Evolutionary conservation across 2,888 invertebrate species (phyloP).

Genomic region (Pardosa pseudoannulata): DNA sequence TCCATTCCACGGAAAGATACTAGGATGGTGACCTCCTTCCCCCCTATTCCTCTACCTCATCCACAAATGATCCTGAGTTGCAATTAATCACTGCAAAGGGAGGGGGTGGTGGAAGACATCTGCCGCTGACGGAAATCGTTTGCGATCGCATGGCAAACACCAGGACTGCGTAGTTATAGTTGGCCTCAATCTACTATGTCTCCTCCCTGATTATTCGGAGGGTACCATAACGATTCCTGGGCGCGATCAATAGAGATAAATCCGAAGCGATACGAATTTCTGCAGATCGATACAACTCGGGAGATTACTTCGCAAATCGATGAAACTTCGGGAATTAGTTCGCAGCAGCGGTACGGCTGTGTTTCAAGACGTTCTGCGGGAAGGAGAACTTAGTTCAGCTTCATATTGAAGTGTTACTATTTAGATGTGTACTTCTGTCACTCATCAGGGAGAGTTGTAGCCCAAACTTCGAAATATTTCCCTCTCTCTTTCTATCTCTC

Average conservation of each 20-base stretch:
- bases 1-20: no score
- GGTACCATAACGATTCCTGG: no score
- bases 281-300: background rate
- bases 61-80: background rate
- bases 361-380: no score
- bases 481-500: no score
- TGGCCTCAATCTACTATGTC: background rate
- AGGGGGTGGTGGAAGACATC: no score
- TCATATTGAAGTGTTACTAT: no score
- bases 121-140: background rate
- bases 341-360: background rate
- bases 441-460: no score
- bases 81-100: background rate
- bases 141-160: background rate
- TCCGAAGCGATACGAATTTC: background rate
- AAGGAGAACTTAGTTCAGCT: no score
- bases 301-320: background rate
- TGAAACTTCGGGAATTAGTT: background rate
- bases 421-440: no score
- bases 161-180: background rate
- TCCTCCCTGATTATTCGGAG: background rate
- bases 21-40: background rate
- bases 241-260: slow-evolving; percentile 1
- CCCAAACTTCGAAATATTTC: no score
- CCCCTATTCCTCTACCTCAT: background rate